Evolutionary conservation across 2,797 vertebrate genomes (phyloP), one percentile per base, ranked within the genome.

Genomic region (Austrolebias charrua): DNA sequence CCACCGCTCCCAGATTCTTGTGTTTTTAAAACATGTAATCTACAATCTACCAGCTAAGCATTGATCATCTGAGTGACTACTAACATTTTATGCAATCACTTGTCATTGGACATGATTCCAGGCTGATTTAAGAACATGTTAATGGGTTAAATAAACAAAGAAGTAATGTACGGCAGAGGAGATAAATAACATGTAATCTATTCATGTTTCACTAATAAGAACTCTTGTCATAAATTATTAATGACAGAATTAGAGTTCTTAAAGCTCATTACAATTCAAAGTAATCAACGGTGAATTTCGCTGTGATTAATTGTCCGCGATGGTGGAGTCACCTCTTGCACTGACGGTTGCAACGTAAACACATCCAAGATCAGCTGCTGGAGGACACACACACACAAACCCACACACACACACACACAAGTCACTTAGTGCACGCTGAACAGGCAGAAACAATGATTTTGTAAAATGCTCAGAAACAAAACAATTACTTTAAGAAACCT

Each of bases 181-280:
- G 63, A 83, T 45, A 18, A 76, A 69, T 72, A 75, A 60, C 42
- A 65, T 69, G 20, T 78, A 71, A 83, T 68, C 56, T 79, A 78
- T 81, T 79, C 62, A 76, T 82, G 69, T 85, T 76, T 63, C 55
- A 77, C 73, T 83, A 84, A 86, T 81, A 72, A 78, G 38, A 52
- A 47, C 50, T 57, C 64, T 59, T 43, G 9, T 82, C 62, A 63
- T 76, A 52, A 80, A 83, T 84, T 78, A 75, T 83, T 84, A 72
- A 86, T 60, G 70, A 72, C 55, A 47, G 69, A 31, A 79, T 79
- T 83, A 82, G 13, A 58, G 73, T 64, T 69, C 82, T 82, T 85
- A 82, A 79, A 79, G 9, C 70, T 78, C 53, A 84, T 88, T 81
- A 79, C 46, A 77, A 76, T 85, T 66, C 71, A 80, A 83, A 73